A percentile compares a stretch with the other conserved stretches of the same genome.
These are phyloP conservation scores for Tenthredo livida DNA, from an alignment of 2,888 invertebrate species.

Conservation along the genomic window DNA sequence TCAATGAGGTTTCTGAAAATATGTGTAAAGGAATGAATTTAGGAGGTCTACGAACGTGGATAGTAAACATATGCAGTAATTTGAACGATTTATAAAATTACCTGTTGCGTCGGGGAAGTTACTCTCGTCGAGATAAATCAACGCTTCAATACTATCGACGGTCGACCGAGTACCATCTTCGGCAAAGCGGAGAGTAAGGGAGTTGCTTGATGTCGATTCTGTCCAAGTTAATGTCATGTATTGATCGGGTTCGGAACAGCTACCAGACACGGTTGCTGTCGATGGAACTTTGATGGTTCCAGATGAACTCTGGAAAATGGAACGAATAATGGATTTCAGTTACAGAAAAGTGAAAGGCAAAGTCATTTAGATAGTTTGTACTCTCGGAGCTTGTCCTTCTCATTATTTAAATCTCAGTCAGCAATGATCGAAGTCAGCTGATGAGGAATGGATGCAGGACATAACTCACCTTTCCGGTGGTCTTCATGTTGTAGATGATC, in stretches of 20 bases:
- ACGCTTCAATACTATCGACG: conserved; percentile 57
- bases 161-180: conserved; percentile 57
- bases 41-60: neutral
- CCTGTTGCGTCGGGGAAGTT: conserved; percentile 58
- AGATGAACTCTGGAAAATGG: neutral
- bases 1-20: conserved; percentile 53
- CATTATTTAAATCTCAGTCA: neutral
- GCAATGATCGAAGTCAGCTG: neutral
- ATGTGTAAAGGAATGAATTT: neutral
- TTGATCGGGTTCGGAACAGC: conserved; percentile 8
- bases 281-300: conserved; percentile 32
- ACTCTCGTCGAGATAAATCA: conserved; percentile 55
- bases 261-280: conserved; percentile 34
- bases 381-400: neutral
- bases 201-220: conserved; percentile 20
- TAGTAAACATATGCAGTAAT: neutral
- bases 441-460: no score
- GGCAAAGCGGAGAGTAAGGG: conserved; percentile 54
- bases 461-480: conserved; percentile 55
- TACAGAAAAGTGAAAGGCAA: conserved; percentile 54
- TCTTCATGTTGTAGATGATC: conserved; percentile 56
- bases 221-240: conserved; percentile 38
- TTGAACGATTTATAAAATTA: conserved; percentile 42
- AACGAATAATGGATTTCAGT: conserved; percentile 36
- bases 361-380: neutral